Conservation (phyloP, 1,140 invertebrate species). For the Octopus sinensis region DNA sequence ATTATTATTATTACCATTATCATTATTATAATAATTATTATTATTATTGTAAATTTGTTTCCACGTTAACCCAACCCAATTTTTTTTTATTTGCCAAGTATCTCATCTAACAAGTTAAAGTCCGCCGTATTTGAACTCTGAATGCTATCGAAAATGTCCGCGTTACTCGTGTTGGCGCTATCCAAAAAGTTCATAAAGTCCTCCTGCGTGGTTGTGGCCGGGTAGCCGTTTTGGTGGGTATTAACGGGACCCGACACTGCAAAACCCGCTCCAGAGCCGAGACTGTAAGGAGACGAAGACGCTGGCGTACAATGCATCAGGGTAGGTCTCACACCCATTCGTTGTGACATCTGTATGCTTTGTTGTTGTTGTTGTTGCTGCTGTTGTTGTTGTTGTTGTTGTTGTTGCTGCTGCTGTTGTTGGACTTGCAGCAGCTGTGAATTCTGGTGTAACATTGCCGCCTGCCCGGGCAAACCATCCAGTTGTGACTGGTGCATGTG, state of each 20-base stretch:
- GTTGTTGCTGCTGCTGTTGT: neutral
- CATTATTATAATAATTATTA: conserved; percentile 11
- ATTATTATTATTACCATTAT: conserved; percentile 18
- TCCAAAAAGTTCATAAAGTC: conserved; percentile 49
- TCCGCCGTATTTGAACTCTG: conserved; percentile 30
- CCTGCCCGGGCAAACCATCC: conserved; percentile 19
- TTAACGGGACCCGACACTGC: conserved; percentile 22
- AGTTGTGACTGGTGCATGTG: conserved; percentile 23
- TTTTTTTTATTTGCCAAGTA: conserved; percentile 30
- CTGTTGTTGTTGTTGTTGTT: conserved; percentile 25
- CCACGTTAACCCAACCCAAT: neutral
- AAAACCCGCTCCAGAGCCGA: conserved; percentile 25
- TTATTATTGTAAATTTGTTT: neutral
- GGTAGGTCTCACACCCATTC: conserved; percentile 25
- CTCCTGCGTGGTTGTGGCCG: conserved; percentile 34
- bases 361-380: conserved; percentile 39
- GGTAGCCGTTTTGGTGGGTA: conserved; percentile 13
- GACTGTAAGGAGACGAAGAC: conserved; percentile 20
- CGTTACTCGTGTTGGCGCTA: conserved; percentile 39
- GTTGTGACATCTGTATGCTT: conserved; percentile 44
- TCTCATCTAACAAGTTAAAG: conserved; percentile 42
- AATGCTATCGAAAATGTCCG: conserved; percentile 41
- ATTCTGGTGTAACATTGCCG: conserved; percentile 21
- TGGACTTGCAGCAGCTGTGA: conserved; percentile 18
- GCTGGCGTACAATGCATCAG: conserved; percentile 16